phyloP scores from a whole-genome alignment of 2,113 vertebrate genomes.

The Machaerirhynchus nigripectus region DNA sequence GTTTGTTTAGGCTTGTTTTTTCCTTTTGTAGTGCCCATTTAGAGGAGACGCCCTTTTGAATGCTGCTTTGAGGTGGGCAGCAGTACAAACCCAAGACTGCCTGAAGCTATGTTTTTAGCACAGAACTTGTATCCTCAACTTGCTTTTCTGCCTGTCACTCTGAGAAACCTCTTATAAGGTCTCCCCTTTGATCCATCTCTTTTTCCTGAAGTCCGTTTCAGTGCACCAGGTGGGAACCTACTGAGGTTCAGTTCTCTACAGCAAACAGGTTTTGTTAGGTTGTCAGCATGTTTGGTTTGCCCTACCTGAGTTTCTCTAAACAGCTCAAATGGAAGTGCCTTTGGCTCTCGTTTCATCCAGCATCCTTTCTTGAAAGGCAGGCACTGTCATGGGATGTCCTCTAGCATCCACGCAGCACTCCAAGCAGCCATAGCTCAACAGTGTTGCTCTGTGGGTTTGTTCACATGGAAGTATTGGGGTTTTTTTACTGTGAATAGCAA shows the following conservation, averaged over 20 bases:
- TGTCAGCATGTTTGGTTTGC: not conserved
- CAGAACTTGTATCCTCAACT: not conserved
- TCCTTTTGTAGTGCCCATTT: not conserved
- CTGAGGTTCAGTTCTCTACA: not conserved
- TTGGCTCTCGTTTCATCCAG: not conserved
- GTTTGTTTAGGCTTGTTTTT: not conserved
- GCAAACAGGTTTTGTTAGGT: not conserved
- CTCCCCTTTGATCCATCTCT: not conserved
- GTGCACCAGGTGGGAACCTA: not conserved
- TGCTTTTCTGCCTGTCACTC: not conserved
- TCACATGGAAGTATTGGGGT: rapidly evolving
- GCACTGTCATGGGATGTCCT: not conserved
- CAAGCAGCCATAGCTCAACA: not conserved
- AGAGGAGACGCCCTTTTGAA: not conserved
- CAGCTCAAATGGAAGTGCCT: not conserved
- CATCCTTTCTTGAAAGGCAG: not conserved
- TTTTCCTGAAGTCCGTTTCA: not conserved
- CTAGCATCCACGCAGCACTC: not conserved
- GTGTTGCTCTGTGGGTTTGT: not conserved
- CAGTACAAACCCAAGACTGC: not conserved
- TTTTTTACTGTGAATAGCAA: not conserved
- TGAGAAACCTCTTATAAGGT: not conserved
- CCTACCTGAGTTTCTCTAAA: not conserved
- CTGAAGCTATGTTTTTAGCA: not conserved
- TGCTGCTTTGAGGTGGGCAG: not conserved